Evolutionary conservation across 1,140 invertebrate species (phyloP).

Genomic region (Muscidifurax raptorellus): DNA sequence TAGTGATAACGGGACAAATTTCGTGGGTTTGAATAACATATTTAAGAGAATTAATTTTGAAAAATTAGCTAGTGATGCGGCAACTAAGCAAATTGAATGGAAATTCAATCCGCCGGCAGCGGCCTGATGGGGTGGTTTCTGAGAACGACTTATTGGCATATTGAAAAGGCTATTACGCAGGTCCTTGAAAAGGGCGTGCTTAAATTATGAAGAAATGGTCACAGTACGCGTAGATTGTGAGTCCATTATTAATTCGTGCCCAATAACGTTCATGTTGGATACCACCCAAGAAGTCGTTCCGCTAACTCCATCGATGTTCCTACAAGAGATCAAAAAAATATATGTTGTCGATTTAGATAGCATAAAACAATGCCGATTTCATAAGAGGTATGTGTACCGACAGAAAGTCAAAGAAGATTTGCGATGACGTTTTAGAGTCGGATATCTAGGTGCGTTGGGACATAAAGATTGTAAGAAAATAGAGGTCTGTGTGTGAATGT

Average conservation of each 20-base stretch:
- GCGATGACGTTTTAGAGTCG: too few relatives aligned
- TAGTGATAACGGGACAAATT: slow-evolving; percentile 70
- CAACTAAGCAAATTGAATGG: slow-evolving; percentile 19
- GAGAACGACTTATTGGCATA: not conserved
- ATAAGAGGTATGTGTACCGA: slow-evolving; percentile 54
- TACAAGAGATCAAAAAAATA: slow-evolving; percentile 55
- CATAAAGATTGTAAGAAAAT: too few relatives aligned
- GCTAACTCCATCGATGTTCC: slow-evolving; percentile 58
- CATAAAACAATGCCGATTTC: slow-evolving; percentile 49
- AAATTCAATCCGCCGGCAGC: slow-evolving; percentile 60
- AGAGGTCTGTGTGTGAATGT: slow-evolving; percentile 50
- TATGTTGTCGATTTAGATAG: slow-evolving; percentile 56
- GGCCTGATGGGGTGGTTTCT: slow-evolving; percentile 63
- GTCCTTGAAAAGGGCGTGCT: slow-evolving; percentile 52
- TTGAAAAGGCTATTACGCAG: not conserved
- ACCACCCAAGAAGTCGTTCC: slow-evolving; percentile 50
- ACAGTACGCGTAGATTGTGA: slow-evolving; percentile 58
- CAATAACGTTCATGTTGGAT: slow-evolving; percentile 63
- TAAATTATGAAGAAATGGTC: slow-evolving; percentile 46
- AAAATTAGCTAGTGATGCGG: not conserved
- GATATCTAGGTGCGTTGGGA: too few relatives aligned
- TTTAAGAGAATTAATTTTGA: not conserved
- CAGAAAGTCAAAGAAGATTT: too few relatives aligned
- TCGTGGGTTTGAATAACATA: slow-evolving; percentile 55
- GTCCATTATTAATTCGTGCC: slow-evolving; percentile 61